These are phyloP conservation scores for Zootoca vivipara DNA, from an alignment of 2,113 vertebrate species.

Conservation along the genomic window DNA sequence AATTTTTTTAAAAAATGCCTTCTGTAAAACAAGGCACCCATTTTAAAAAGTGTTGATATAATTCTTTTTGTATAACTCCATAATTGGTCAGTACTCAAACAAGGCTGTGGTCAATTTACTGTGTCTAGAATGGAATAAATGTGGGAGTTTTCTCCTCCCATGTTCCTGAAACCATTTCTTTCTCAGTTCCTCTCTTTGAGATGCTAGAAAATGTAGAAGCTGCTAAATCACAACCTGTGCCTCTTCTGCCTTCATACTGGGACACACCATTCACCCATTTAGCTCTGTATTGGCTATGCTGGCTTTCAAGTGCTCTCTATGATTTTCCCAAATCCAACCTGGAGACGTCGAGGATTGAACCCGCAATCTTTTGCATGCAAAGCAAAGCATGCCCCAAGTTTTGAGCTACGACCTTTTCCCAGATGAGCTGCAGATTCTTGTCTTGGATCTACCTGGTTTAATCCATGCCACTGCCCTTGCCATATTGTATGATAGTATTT, in stretches of 20 bases:
- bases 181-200: conserved; percentile 9
- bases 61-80: not conserved
- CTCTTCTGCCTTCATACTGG: conserved; percentile 19
- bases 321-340: not conserved
- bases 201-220: not conserved
- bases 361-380: not conserved
- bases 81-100: conserved; percentile 63
- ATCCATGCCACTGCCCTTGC: conserved; percentile 41
- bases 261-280: not conserved
- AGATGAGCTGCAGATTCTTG: not conserved
- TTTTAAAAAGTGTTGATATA: not conserved
- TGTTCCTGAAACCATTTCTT: conserved; percentile 7
- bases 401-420: not conserved
- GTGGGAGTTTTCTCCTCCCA: conserved; percentile 39
- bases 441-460: conserved; percentile 50
- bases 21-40: conserved; percentile 36
- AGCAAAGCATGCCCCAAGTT: not conserved
- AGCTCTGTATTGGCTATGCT: not conserved
- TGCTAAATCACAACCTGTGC: not conserved
- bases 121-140: conserved; percentile 55
- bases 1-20: conserved; percentile 21
- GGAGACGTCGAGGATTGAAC: not conserved
- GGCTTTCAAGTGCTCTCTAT: not conserved
- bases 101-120: conserved; percentile 57
- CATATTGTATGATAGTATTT: conserved; percentile 15